Conservation (phyloP, 1,140 invertebrate species). For the Cydia pomonella region DNA sequence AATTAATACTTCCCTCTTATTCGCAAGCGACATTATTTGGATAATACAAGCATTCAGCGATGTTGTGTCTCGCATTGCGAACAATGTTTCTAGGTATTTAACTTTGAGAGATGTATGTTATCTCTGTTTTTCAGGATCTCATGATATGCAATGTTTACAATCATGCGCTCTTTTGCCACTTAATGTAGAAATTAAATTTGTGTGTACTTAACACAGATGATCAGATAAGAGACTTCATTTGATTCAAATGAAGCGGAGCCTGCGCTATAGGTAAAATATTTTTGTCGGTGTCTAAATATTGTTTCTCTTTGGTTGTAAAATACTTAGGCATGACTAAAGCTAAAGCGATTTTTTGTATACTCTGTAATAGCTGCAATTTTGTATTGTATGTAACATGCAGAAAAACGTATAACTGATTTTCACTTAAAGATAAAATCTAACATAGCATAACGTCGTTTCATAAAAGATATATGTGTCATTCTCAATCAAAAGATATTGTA, state of each 20-base stretch:
- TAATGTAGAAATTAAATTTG: not conserved
- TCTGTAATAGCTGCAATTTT: too few relatives aligned
- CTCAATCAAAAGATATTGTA: too few relatives aligned
- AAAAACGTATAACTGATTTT: too few relatives aligned
- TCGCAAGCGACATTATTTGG: not conserved
- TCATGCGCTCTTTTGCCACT: not conserved
- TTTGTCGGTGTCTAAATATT: too few relatives aligned
- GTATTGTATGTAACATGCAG: too few relatives aligned
- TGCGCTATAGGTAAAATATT: not conserved
- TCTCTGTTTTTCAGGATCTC: not conserved
- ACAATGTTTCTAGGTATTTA: slow-evolving; percentile 3
- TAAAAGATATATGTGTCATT: too few relatives aligned
- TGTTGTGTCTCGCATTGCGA: not conserved
- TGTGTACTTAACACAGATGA: not conserved
- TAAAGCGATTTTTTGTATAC: too few relatives aligned
- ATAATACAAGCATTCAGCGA: slow-evolving; percentile 15
- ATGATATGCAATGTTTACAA: not conserved
- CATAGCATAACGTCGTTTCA: too few relatives aligned
- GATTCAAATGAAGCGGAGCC: not conserved
- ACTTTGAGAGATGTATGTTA: not conserved
- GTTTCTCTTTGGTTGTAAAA: too few relatives aligned
- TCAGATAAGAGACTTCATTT: not conserved
- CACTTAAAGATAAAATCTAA: too few relatives aligned
- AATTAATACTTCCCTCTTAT: not conserved
- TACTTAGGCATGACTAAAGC: too few relatives aligned